Base-by-base conservation (phyloP, 2,113 vertebrate genomes). In the Mus pahari region DNA sequence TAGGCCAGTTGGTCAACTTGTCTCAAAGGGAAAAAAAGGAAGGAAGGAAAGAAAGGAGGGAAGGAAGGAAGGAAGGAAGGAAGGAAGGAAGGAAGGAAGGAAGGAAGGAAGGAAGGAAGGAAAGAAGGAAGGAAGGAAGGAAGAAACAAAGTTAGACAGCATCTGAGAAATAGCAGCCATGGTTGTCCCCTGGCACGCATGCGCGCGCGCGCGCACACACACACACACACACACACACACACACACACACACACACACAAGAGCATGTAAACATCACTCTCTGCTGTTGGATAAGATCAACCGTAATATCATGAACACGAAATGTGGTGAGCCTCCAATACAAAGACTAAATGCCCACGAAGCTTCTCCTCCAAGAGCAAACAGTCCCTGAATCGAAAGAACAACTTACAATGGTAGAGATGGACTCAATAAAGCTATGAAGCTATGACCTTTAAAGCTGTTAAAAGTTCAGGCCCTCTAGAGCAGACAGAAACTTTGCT, bases 1-100 rank as follows among this genome's bases (percentile, higher is more conserved):
- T 73, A 58, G 14, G 8, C n/a, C 50, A 74, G 68, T 68, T 22
- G 17, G 7, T 39, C 48, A 55, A n/a, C 19, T 50, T 39, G n/a
- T 55, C 48, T 73, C 6, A 50, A 50, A 50, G 5, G 3, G 1
- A 5, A 2, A 53, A 8, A 31, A 16, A 31, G 5, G 13, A 28
- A 24, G 7, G 7, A 8, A 17, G 1, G 1, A 4, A 45, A 42
- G 3, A 3, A 20, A 28, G 8, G 33, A 17, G n/a, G 9, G 9
- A 28, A n/a, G 3, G 68, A 16, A 19, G 1, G 33, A 17, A 45
- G 22, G 39, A 24, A 42, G 22, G 17, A 13, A 26, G 39, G 11
- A 13, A 26, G 11, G n/a, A 42, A 10, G 48, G 17, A 12, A n/a
- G 33, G 17, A 10, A 74, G 71, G 10, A 71, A 6, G 19, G 1